These are phyloP conservation scores for Paedocypris sp. DNA, from an alignment of 2,113 vertebrate genomes.

Conservation along the genomic window DNA sequence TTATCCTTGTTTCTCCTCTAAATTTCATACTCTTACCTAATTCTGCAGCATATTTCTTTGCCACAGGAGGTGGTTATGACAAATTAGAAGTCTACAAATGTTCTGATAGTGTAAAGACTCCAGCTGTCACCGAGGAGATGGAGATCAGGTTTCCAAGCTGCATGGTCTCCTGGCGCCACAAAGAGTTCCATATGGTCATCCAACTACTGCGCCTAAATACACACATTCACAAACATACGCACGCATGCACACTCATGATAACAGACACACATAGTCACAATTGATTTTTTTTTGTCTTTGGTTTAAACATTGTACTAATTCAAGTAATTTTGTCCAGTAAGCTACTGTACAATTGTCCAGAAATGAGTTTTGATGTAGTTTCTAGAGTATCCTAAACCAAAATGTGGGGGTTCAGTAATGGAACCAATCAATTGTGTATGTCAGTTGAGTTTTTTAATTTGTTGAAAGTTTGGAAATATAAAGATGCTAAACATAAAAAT, in stretches of 20 bases:
- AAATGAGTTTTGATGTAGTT: not conserved
- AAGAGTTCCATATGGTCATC: slow-evolving; percentile 99
- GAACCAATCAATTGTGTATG: too few relatives aligned
- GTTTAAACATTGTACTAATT: slow-evolving; percentile 65
- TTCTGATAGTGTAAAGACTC: slow-evolving; percentile 97
- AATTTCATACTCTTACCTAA: slow-evolving; percentile 66
- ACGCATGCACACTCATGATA: slow-evolving; percentile 16
- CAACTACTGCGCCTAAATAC: slow-evolving; percentile 91
- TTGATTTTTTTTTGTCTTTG: slow-evolving; percentile 44
- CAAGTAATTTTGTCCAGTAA: slow-evolving; percentile 45
- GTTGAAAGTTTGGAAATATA: too few relatives aligned
- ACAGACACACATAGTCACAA: slow-evolving; percentile 35
- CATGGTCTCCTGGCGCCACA: slow-evolving; percentile 88
- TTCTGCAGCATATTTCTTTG: slow-evolving; percentile 95
- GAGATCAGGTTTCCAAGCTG: slow-evolving; percentile 98
- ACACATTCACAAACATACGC: slow-evolving; percentile 56
- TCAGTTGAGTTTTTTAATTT: too few relatives aligned
- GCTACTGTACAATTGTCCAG: not conserved
- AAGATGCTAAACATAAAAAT: too few relatives aligned
- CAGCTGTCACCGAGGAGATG: slow-evolving; percentile 98
- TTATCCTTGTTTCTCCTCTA: slow-evolving; percentile 40
- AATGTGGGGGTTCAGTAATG: too few relatives aligned
- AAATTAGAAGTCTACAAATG: slow-evolving; percentile 99
- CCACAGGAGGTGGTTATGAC: slow-evolving; percentile 99
- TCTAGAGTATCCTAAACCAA: not conserved